These are phyloP conservation scores for Rhyacophila evoluta DNA, from an alignment of 2,888 invertebrate genomes.

Conservation along the genomic window DNA sequence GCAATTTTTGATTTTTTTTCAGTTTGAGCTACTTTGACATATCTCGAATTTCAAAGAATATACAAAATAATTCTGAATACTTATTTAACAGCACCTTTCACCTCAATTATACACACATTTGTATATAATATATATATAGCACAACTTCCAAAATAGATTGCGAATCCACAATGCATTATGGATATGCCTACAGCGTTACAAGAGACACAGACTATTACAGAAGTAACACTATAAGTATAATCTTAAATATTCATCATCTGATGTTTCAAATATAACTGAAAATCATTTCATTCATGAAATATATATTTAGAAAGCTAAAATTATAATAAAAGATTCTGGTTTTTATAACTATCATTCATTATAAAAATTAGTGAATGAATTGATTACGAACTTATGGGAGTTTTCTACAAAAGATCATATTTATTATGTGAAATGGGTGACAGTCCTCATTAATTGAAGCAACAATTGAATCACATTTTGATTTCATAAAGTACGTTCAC, in stretches of 20 bases:
- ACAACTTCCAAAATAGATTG: too few species aligned
- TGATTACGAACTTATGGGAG: neutral
- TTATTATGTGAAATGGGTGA: slow-evolving; percentile 6
- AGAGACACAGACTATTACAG: too few species aligned
- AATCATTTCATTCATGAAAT: neutral
- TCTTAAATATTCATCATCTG: too few species aligned
- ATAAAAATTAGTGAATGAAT: neutral
- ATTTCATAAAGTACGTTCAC: slow-evolving; percentile 12
- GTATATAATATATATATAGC: slow-evolving; percentile 6
- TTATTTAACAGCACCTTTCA: neutral
- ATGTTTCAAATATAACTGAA: neutral
- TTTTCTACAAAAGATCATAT: neutral
- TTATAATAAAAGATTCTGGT: neutral
- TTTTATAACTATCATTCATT: neutral
- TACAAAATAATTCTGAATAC: neutral
- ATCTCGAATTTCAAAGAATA: neutral
- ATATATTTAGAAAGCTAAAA: neutral
- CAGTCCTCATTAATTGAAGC: slow-evolving; percentile 17
- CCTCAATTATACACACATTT: neutral
- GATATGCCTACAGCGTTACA: too few species aligned
- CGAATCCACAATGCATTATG: too few species aligned
- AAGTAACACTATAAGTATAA: too few species aligned
- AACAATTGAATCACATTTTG: slow-evolving; percentile 18
- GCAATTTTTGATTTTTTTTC: neutral
- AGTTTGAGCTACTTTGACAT: too few species aligned